Percentiles rank a stretch among this genome's conserved stretches.
Conservation (phyloP, 92 coral and sea anemone genomes). For the Umimayanthus kanabou region DNA sequence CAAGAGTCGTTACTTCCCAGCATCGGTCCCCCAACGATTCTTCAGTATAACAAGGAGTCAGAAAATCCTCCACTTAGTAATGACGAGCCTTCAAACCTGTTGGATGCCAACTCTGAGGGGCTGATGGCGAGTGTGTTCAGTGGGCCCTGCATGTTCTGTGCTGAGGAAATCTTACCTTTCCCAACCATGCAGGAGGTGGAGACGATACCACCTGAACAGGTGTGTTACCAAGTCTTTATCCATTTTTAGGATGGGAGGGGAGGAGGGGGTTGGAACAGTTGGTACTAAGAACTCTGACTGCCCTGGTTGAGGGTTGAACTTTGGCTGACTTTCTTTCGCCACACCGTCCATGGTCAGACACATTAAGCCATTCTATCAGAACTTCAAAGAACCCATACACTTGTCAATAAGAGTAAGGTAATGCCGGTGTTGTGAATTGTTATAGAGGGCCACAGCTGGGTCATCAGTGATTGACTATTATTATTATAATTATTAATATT, state of each 20-base stretch:
- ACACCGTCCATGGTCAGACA: too few relatives aligned
- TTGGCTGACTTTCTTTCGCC: too few relatives aligned
- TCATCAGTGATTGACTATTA: too few relatives aligned
- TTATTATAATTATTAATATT: too few relatives aligned
- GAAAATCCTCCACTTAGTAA: slow-evolving; percentile 83
- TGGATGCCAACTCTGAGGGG: slow-evolving; percentile 47
- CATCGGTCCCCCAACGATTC: slow-evolving; percentile 96
- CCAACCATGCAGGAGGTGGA: slow-evolving; percentile 82
- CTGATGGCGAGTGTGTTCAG: slow-evolving; percentile 67
- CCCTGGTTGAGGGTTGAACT: too few relatives aligned
- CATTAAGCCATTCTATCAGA: too few relatives aligned
- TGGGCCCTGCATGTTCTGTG: slow-evolving; percentile 91
- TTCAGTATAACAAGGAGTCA: slow-evolving; percentile 94
- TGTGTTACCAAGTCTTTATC: neutral
- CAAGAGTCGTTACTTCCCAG: slow-evolving; percentile 83
- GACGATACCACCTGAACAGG: slow-evolving; percentile 62
- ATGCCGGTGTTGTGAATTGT: too few relatives aligned
- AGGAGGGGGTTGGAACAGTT: neutral
- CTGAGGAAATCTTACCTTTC: slow-evolving; percentile 83
- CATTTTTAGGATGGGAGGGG: neutral
- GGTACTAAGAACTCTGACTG: too few relatives aligned
- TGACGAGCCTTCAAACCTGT: slow-evolving; percentile 52
- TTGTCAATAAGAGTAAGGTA: too few relatives aligned
- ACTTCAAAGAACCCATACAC: too few relatives aligned
- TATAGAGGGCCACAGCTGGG: too few relatives aligned